Conservation (phyloP, 2,113 vertebrate genomes). For the Todiramphus chloris region DNA sequence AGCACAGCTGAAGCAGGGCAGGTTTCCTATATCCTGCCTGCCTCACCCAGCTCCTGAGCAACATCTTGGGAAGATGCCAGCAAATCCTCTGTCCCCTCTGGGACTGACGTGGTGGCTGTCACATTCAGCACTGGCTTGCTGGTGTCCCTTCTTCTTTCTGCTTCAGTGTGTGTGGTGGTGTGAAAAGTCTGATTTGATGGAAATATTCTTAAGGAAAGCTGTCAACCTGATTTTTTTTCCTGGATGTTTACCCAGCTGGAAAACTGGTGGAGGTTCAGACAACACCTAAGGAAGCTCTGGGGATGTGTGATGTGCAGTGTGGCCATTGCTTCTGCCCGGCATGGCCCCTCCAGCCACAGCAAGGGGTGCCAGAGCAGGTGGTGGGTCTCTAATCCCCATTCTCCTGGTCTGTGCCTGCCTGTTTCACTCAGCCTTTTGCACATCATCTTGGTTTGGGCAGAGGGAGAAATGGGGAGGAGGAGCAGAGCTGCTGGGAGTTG, state of each 20-base stretch:
- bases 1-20: background rate
- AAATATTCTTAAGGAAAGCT: background rate
- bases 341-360: background rate
- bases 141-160: background rate
- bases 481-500: background rate
- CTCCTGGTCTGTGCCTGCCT: background rate
- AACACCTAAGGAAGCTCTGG: background rate
- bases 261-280: background rate
- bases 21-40: background rate
- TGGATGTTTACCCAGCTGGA: background rate
- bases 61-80: background rate
- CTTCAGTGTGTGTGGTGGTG: accelerated
- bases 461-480: background rate
- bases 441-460: background rate
- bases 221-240: background rate
- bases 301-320: background rate
- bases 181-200: background rate
- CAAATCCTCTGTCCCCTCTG: background rate
- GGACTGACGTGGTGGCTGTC: accelerated
- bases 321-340: background rate
- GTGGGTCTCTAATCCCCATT: background rate
- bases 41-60: background rate
- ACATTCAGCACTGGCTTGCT: accelerated
- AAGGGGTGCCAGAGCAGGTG: background rate
- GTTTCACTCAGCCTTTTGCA: background rate